Base-by-base conservation (phyloP, 2,888 invertebrate species). In the Sesia apiformis region DNA sequence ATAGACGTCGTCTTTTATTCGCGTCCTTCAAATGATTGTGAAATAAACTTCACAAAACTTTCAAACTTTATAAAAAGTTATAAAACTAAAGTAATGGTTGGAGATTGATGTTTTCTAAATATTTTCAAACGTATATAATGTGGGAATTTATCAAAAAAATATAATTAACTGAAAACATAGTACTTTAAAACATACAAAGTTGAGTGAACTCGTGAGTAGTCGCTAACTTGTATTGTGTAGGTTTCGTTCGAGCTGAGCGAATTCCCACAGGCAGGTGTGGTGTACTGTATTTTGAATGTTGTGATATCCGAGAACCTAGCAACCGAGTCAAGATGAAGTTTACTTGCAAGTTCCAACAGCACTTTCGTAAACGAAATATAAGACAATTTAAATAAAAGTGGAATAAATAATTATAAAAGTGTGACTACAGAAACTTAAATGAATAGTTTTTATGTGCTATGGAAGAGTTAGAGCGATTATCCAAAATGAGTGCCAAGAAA, bases 391-490 rank as follows among this genome's bases (percentile, higher is more conserved):
- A 23, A 23, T 23, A 23, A 23, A 23, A 23, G 23, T 23, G 23
- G 23, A 23, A 23, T 23, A 23, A 23, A 23, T 23, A 23, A 23
- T 23, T 23, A 2, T 23, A 23, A n/a, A n/a, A 23, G 23, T 46
- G 46, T 46, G 46, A 23, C 23, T 46, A 46, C 46, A 46, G 23
- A 46, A 46, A 46, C 5, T 4, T 23, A 5, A 8, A 46, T 23
- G 8, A 46, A 5, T 46, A 23, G 23, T 50, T 50, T 50, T 50
- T 38, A 50, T 66, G 70, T 80, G 81, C 73, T 72, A 87, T 87
- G 86, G 87, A 88, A 83, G 86, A 87, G 76, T 68, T 84, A 60
- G 87, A 86, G 70, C 79, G 84, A 76, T 80, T 78, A 76, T 70
- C 65, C 74, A 85, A 82, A 63, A 88, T 89, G 88, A 66, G 65